Evolutionary conservation across 2,888 invertebrate species (phyloP).

Genomic region (Drosophila ustulata): DNA sequence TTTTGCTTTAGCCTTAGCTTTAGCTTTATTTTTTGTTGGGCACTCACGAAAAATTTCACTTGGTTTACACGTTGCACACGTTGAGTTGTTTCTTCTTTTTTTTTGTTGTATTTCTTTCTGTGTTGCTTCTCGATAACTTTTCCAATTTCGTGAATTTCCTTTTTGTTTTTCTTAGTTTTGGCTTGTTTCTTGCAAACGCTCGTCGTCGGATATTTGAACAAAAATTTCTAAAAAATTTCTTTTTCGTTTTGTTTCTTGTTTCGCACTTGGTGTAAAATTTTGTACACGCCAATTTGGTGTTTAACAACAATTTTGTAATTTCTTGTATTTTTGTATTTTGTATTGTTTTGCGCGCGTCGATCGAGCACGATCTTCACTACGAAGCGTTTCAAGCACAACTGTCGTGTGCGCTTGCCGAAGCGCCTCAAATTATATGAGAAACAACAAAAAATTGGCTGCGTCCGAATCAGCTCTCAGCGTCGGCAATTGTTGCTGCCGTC

Average conservation of each 20-base stretch:
- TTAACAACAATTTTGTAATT: constrained; percentile 26
- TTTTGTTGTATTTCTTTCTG: constrained; percentile 18
- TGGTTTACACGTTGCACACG: constrained; percentile 55
- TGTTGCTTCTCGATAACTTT: constrained; percentile 27
- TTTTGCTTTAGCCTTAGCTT: constrained; percentile 29
- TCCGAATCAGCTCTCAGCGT: constrained; percentile 16
- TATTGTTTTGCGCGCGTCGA: constrained; percentile 53
- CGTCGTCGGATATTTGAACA: constrained; percentile 55
- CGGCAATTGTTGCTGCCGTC: constrained; percentile 35
- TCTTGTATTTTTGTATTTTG: constrained; percentile 13
- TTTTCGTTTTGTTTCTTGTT: constrained; percentile 37
- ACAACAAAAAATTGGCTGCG: constrained; percentile 23
- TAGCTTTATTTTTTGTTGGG: constrained; percentile 24
- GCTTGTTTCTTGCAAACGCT: constrained; percentile 79
- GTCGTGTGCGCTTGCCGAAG: constrained; percentile 67
- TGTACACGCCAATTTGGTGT: constrained; percentile 34
- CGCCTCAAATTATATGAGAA: constrained; percentile 70
- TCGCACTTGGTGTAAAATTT: constrained; percentile 25
- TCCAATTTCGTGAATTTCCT: constrained; percentile 50
- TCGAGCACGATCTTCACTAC: constrained; percentile 82
- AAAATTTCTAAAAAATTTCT: constrained; percentile 65
- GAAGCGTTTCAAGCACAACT: constrained; percentile 84
- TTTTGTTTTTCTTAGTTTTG: constrained; percentile 30
- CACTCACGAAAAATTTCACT: constrained; percentile 66
- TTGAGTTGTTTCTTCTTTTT: constrained; percentile 24